Evolutionary conservation across 2,113 vertebrate species (phyloP), one percentile per base, ranked within the genome.

Genomic region (Lagopus muta): DNA sequence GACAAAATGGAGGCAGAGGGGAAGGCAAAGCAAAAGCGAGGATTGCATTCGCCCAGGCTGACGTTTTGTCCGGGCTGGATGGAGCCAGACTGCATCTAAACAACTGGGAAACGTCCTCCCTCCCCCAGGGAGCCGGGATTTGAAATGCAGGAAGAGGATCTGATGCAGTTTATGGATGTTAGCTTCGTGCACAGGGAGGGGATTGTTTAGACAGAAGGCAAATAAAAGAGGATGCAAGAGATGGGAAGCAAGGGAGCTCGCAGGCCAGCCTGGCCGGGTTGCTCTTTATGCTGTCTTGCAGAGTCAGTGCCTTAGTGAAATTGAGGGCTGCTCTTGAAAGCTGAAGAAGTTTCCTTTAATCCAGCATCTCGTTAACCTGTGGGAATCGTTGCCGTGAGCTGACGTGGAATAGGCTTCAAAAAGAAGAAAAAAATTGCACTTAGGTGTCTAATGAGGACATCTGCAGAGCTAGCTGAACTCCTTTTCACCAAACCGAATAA

Each of bases 401-500:
- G 52, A 83, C 40, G 52, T 74, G 22, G 86, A 18, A 79, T 57
- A 89, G 81, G 70, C 70, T 81, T 94, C 86, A 72, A 73, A 89
- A 48, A 89, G 2, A 3, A 4, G 7, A 13, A 13, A 57, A 48
- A 67, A 43, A 28, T 65, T 17, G 65, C 77, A 54, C 70, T 76
- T 40, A 52, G 43, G 40, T 45, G 89, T 79, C 6, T 91, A 93
- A 88, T 10, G 54, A 79, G 95, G 75, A 89, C 93, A 93, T 89
- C 92, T 95, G 95, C 82, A 28, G 92, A 71, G 84, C 85, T 42
- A 61, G 92, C 90, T 64, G 70, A 73, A 43, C 83, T 92, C 87
- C 81, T 91, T 96, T 94, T 90, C 78, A 92, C 65, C 16, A 47
- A 77, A 7, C 71, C 42, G 89, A 89, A 91, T 88, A 74, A 94